Conservation (phyloP, 2,888 invertebrate species). For the Tethea ocularis region DNA sequence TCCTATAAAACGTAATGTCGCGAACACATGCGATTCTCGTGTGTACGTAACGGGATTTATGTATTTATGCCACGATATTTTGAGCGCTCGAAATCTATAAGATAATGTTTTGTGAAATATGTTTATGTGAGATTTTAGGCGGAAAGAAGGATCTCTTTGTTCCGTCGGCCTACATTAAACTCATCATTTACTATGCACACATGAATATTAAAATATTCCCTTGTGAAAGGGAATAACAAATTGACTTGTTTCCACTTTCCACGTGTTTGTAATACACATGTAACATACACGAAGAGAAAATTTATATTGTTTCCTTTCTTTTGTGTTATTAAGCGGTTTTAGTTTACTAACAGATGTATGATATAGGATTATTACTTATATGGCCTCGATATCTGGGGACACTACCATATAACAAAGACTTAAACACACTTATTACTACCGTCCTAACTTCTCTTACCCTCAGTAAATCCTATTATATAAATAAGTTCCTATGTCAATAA, state of each 20-base stretch:
- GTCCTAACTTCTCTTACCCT: too few species aligned
- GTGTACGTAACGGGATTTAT: constrained; percentile 51
- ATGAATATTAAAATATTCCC: background rate
- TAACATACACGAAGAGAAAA: background rate
- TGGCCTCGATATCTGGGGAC: too few species aligned
- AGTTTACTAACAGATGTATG: background rate
- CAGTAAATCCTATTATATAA: background rate
- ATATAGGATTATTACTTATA: too few species aligned
- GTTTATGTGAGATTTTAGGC: constrained; percentile 6
- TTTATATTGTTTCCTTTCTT: background rate
- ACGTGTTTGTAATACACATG: background rate
- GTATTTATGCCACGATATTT: constrained; percentile 13
- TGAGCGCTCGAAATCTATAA: constrained; percentile 22
- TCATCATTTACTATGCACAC: constrained; percentile 4
- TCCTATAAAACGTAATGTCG: constrained; percentile 52
- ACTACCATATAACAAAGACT: too few species aligned
- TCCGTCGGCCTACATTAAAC: constrained; percentile 9
- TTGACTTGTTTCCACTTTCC: background rate
- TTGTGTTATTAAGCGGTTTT: background rate
- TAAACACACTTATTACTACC: too few species aligned
- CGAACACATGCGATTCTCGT: constrained; percentile 56
- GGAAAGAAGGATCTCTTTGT: constrained; percentile 19
- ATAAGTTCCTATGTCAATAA: constrained; percentile 22
- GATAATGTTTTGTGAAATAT: constrained; percentile 14
- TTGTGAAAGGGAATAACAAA: constrained; percentile 3